phyloP scores from a whole-genome alignment of 2,113 vertebrate species.

The Dipodomys spectabilis region DNA sequence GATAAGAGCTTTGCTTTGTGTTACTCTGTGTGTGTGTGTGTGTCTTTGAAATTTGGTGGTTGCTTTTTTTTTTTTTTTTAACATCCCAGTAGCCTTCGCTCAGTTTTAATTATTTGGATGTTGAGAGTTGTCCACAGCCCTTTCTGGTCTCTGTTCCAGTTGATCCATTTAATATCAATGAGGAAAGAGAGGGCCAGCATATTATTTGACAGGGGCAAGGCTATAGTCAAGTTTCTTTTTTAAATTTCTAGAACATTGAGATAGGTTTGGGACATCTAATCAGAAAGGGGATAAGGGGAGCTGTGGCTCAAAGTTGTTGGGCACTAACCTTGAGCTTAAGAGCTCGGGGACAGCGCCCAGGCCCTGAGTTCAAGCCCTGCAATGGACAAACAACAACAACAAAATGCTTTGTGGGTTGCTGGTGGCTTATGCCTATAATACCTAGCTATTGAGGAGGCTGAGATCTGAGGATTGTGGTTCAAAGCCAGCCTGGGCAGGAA shows the following conservation, averaged over 20 bases:
- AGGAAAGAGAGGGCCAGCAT: not conserved
- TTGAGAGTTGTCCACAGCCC: not conserved
- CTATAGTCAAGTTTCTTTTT: not conserved
- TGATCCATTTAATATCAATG: not conserved
- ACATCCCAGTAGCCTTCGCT: not conserved
- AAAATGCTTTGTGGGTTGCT: too few species aligned
- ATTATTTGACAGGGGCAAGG: too few species aligned
- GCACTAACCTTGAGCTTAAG: too few species aligned
- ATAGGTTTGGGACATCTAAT: not conserved
- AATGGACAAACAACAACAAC: too few species aligned
- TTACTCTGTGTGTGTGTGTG: not conserved
- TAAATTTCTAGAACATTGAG: not conserved
- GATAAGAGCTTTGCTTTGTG: not conserved
- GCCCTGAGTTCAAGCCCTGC: too few species aligned
- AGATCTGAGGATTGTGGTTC: too few species aligned
- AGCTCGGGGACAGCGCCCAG: too few species aligned
- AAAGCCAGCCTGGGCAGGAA: too few species aligned
- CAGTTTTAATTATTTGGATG: not conserved
- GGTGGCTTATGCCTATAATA: too few species aligned
- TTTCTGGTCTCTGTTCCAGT: not conserved
- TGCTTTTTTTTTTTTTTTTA: not conserved
- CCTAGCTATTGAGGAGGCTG: too few species aligned
- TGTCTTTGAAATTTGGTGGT: not conserved
- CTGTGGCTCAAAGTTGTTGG: too few species aligned
- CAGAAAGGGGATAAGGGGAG: not conserved